Evolutionary conservation across 30 jellyfish, hydroid and myxozoan genomes (phyloP), one percentile per base, ranked within the genome.

Genomic region (Morbakka virulenta): DNA sequence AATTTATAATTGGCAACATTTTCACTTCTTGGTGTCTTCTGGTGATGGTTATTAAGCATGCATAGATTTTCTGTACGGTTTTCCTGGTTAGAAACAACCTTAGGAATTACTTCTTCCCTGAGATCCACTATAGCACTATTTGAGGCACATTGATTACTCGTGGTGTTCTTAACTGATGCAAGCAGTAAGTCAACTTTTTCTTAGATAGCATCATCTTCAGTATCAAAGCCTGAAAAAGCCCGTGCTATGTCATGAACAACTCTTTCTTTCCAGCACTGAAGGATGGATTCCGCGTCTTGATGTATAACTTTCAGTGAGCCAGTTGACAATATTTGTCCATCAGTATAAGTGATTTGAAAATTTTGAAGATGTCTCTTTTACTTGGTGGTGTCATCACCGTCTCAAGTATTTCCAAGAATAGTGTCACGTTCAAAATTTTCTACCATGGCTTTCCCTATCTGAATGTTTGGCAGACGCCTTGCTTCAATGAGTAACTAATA

Each of bases 281-380:
- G 22, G 27, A 77, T 72, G 4, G 86, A 4, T 17, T n/a, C 89
- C 12, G 86, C 89, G 35, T 77, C 89, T 36, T 72, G 85, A 25
- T 74, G 53, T 11, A 72, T 84, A 2, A 67, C 61, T 52, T 57
- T 81, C 36, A 32, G n/a, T 4, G 61, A 36, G 9, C 87, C 87
- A 14, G 33, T 2, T 6, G 83, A 75, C 26, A 77, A 9, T 13
- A 35, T 32, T 9, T 6, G 35, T 4, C 76, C 85, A 17, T 49
- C 73, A 4, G 17, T 11, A 12, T 83, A 30, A 0, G 89, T 63
- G n/a, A 61, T 33, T 0, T 77, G 89, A 35, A 61, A 77, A 77
- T 64, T 77, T 35, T 77, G 89, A 41, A 30, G 65, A 28, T 76
- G 82, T 20, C 82, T 48, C 36, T 73, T 51, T 26, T 73, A 73